Evolutionary conservation across 2,888 invertebrate species (phyloP).

Genomic region (Melinopterus prodromus): DNA sequence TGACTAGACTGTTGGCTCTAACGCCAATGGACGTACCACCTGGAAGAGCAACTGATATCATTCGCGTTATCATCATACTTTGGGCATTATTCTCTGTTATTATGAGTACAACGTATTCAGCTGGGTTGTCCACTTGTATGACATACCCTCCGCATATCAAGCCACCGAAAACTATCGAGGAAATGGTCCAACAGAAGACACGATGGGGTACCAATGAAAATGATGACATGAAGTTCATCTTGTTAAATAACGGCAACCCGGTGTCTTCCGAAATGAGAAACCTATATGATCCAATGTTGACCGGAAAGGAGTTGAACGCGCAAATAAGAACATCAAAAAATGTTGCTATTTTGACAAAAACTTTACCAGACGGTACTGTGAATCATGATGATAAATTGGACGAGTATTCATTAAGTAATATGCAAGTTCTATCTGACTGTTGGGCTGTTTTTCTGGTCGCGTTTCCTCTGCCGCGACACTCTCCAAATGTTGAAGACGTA

Average conservation of each 20-base stretch:
- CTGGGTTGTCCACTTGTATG: conserved; percentile 41
- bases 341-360: neutral
- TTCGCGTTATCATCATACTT: conserved; percentile 33
- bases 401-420: neutral
- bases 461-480: neutral
- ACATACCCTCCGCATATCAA: conserved; percentile 35
- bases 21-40: conserved; percentile 27
- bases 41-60: conserved; percentile 20
- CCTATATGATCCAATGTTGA: conserved; percentile 5
- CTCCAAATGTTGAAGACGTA: neutral
- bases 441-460: neutral
- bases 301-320: conserved; percentile 12
- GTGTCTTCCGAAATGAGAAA: conserved; percentile 9
- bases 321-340: neutral
- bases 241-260: conserved; percentile 5
- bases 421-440: neutral
- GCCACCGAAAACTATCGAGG: conserved; percentile 37
- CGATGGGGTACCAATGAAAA: conserved; percentile 35
- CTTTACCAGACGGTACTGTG: neutral
- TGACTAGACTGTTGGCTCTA: conserved; percentile 22
- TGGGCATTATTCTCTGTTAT: conserved; percentile 38
- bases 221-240: neutral
- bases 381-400: neutral
- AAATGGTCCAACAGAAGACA: conserved; percentile 39
- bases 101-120: conserved; percentile 40